A percentile compares a stretch with the other conserved stretches of the same genome.
Evolutionary conservation across 2,888 invertebrate species (phyloP).

Genomic region (Phortica okadai): DNA sequence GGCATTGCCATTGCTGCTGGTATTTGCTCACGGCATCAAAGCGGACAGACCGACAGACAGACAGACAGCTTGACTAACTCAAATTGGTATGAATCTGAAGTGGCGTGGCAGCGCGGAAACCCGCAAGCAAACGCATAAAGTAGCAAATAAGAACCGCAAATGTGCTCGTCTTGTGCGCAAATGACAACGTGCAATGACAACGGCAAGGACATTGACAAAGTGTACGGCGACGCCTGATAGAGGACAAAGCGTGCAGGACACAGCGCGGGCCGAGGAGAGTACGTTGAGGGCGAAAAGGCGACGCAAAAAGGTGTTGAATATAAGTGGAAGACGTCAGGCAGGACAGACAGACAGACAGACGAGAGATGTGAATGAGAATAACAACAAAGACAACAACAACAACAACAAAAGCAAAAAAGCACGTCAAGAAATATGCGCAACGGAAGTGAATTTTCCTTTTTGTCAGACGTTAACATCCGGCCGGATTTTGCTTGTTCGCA

Average conservation of each 20-base stretch:
- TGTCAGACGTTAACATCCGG: slow-evolving; percentile 11
- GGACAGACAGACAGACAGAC: background rate
- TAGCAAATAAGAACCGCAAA: slow-evolving; percentile 65
- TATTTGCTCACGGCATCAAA: background rate
- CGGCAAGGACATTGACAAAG: slow-evolving; percentile 41
- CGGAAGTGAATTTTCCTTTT: slow-evolving; percentile 30
- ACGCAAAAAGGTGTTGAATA: slow-evolving; percentile 20
- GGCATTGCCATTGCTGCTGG: background rate
- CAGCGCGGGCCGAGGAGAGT: too few relatives aligned
- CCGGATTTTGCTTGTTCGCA: background rate
- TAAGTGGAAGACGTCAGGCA: background rate
- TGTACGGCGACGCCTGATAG: slow-evolving; percentile 27
- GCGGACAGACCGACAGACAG: too few relatives aligned
- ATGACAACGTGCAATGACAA: slow-evolving; percentile 32
- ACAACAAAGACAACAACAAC: background rate
- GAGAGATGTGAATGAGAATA: background rate
- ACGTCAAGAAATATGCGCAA: slow-evolving; percentile 21
- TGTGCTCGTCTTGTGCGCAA: slow-evolving; percentile 48
- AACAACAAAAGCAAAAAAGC: slow-evolving; percentile 2
- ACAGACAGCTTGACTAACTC: background rate
- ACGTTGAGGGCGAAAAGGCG: background rate
- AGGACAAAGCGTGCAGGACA: too few relatives aligned
- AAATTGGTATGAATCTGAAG: background rate
- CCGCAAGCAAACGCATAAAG: slow-evolving; percentile 62
- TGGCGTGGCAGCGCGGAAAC: slow-evolving; percentile 13